phyloP scores from a whole-genome alignment of 2,888 invertebrate species.

The Andricus curvator region DNA sequence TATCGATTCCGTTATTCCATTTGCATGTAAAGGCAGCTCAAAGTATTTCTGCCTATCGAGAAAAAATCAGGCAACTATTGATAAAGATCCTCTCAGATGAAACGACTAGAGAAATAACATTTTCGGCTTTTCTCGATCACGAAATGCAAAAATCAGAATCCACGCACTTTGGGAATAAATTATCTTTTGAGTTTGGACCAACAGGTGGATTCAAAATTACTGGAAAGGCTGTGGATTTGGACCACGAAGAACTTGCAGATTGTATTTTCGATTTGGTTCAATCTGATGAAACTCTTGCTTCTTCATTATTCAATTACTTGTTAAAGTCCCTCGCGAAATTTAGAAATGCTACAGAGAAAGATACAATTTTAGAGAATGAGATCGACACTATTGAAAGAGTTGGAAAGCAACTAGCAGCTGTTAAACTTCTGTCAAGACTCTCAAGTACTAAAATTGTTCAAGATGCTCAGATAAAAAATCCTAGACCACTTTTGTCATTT shows the following conservation, averaged over 20 bases:
- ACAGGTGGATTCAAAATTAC: constrained; percentile 67
- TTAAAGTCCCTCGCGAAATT: constrained; percentile 69
- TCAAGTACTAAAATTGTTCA: constrained; percentile 71
- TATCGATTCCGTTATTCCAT: constrained; percentile 70
- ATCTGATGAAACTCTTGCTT: constrained; percentile 65
- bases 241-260: constrained; percentile 69
- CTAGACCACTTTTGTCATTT: constrained; percentile 72
- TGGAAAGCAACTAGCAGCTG: constrained; percentile 67
- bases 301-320: constrained; percentile 76
- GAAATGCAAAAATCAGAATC: constrained; percentile 49
- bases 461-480: constrained; percentile 71
- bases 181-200: constrained; percentile 65
- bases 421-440: constrained; percentile 73
- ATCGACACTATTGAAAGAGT: constrained; percentile 63
- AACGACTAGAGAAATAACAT: constrained; percentile 58
- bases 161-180: constrained; percentile 68
- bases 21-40: constrained; percentile 63
- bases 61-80: constrained; percentile 63
- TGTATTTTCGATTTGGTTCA: constrained; percentile 72
- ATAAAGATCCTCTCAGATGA: constrained; percentile 62
- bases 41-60: constrained; percentile 64
- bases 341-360: constrained; percentile 44
- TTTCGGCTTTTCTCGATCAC: constrained; percentile 63
- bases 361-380: constrained; percentile 57
- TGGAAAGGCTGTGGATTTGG: constrained; percentile 61